Conservation (phyloP, 1,140 invertebrate genomes). For the Batillaria attramentaria region DNA sequence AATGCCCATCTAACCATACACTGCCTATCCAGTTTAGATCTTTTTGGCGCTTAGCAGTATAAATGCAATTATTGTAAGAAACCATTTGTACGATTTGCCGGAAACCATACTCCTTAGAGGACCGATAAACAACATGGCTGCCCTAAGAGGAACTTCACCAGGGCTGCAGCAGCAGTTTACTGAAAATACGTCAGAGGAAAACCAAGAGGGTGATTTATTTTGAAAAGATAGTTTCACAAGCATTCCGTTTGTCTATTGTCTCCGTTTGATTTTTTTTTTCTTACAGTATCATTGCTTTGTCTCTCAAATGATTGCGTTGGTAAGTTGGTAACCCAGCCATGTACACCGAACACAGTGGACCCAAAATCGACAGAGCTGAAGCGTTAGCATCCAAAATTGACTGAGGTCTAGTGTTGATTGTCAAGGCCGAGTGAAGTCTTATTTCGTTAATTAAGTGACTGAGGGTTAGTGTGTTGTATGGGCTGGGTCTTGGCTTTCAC, state of each 20-base stretch:
- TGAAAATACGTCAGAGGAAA: neutral
- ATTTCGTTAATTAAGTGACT: no score
- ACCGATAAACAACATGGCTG: neutral
- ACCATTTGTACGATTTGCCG: neutral
- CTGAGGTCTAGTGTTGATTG: no score
- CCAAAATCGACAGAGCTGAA: no score
- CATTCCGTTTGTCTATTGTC: neutral
- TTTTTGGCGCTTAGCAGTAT: no score
- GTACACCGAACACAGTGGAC: no score
- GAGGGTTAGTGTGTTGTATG: no score
- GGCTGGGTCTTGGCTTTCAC: no score
- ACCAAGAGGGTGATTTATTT: neutral
- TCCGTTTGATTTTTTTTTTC: neutral
- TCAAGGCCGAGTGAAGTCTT: no score
- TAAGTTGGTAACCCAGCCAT: no score
- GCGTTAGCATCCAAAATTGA: no score
- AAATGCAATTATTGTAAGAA: neutral
- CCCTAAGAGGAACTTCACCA: neutral
- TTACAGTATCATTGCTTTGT: neutral
- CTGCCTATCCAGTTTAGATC: no score
- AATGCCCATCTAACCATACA: neutral
- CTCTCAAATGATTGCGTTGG: no score
- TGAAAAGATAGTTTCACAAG: neutral
- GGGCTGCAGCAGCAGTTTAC: neutral
- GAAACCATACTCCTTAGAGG: neutral